Evolutionary conservation across 2,113 vertebrate species (phyloP), one percentile per base, ranked within the genome.

Genomic region (Cisticola juncidis): DNA sequence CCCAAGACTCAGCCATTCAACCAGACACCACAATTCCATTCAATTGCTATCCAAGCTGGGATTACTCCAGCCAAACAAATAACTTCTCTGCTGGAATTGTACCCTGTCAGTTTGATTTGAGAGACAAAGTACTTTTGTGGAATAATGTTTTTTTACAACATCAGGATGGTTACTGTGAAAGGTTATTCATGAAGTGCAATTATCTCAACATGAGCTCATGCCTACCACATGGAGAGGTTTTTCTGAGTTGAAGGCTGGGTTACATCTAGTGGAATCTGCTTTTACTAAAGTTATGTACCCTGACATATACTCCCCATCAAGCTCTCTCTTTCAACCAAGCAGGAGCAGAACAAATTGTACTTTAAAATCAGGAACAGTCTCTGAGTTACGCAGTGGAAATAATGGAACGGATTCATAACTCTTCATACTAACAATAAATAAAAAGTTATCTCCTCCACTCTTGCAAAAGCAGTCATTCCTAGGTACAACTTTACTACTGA

Each of bases 141-240:
- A 66, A 25, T 28, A 86, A 47, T 0, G 1, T n/a, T 76, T 88
- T 88, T 69, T 24, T 86, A 51, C 28, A 56, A 9, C 14, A 13
- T 77, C 35, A 73, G 12, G 11, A 40, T 36, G 9, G 7, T 66
- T 62, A 9, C 28, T 25, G 20, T 31, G 23, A 76, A 64, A 86
- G 7, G 4, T 47, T 20, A 82, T 88, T 61, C 23, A 65, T 4
- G 1, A 70, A 70, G 29, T n/a, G 31, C 25, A 77, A 12, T 50
- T 77, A 53, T 42, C 42, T 33, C 29, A n/a, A 42, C 7, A 6
- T 12, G 11, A 77, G 21, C 21, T 79, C 21, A 35, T 17, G 12
- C 14, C 47, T 8, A 57, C 8, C 0, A 0, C 10, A n/a, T 7
- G 14, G 58, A 77, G 58, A 28, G 14, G 23, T 47, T 89, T 66